Conservation (phyloP, 2,113 vertebrate genomes). For the Oxygymnocypris stewartii region DNA sequence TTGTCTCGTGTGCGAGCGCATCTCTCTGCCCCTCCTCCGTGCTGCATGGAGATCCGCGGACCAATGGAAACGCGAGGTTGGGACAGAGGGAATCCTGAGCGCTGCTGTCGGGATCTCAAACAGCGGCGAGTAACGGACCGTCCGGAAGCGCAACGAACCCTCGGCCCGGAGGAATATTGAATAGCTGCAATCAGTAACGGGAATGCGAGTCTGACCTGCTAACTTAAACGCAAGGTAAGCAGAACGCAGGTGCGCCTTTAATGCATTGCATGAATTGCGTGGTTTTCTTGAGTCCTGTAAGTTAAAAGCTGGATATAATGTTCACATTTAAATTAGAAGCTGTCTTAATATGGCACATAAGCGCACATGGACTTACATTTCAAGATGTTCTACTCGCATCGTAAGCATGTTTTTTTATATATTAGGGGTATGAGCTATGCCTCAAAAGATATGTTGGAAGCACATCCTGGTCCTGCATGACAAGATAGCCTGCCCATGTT, state of each 20-base stretch:
- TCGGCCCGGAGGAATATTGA: constrained; percentile 68
- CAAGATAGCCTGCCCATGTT: background rate
- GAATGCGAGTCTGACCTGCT: constrained; percentile 41
- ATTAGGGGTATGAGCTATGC: background rate
- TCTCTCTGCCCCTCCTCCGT: constrained; percentile 64
- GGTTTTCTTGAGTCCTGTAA: background rate
- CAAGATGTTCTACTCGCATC: background rate
- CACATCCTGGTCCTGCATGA: background rate
- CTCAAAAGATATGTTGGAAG: background rate
- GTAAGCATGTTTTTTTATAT: background rate
- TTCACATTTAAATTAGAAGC: constrained; percentile 2
- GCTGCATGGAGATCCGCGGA: constrained; percentile 60
- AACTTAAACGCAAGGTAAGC: constrained; percentile 50
- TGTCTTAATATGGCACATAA: no score
- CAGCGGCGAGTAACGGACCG: constrained; percentile 57
- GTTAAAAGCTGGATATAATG: background rate
- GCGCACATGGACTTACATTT: background rate
- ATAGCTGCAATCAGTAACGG: background rate
- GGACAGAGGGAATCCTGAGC: constrained; percentile 67
- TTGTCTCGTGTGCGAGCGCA: background rate
- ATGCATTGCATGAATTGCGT: background rate
- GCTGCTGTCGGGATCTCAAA: constrained; percentile 46
- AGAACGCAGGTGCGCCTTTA: background rate
- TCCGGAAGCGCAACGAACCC: constrained; percentile 56
- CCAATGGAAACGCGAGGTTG: constrained; percentile 69